Percentiles rank a stretch among this genome's conserved stretches.
phyloP scores from a whole-genome alignment of 2,888 invertebrate genomes.

The Zaprionus obscuricornis region DNA sequence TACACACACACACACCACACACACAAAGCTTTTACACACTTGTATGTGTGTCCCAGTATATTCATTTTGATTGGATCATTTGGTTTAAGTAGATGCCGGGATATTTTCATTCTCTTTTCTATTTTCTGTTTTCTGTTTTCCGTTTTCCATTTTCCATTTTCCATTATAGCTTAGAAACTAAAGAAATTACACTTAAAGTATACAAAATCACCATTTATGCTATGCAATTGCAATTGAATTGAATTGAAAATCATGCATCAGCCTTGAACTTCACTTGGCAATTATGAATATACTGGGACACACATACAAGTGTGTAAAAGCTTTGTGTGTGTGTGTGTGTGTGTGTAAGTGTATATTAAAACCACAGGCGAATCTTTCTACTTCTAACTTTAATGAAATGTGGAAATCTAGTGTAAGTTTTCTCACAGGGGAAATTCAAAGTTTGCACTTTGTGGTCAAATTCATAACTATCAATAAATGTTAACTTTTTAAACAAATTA shows the following conservation, averaged over 20 bases:
- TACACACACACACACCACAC: slow-evolving; percentile 18
- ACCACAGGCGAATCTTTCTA: slow-evolving; percentile 11
- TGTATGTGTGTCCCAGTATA: not conserved
- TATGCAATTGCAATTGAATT: slow-evolving; percentile 75
- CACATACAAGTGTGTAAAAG: too few relatives aligned
- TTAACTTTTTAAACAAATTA: slow-evolving; percentile 26
- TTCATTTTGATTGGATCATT: slow-evolving; percentile 35
- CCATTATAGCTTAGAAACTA: slow-evolving; percentile 61
- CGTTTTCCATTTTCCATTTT: not conserved
- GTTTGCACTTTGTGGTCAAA: slow-evolving; percentile 16
- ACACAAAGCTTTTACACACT: too few relatives aligned
- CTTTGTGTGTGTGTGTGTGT: too few relatives aligned
- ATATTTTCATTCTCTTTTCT: slow-evolving; percentile 61
- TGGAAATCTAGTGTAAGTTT: slow-evolving; percentile 61
- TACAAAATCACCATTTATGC: slow-evolving; percentile 76
- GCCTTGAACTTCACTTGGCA: slow-evolving; percentile 15
- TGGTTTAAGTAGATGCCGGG: slow-evolving; percentile 25
- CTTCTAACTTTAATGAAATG: slow-evolving; percentile 31
- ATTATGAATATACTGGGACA: slow-evolving; percentile 12
- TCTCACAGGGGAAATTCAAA: too few relatives aligned
- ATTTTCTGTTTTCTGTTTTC: slow-evolving; percentile 18
- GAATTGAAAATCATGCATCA: slow-evolving; percentile 62
- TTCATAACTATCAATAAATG: slow-evolving; percentile 40
- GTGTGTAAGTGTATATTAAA: slow-evolving; percentile 35
- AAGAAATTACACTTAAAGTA: slow-evolving; percentile 74